phyloP scores from a whole-genome alignment of 2,888 invertebrate species.

The Zygogramma bicolorata region DNA sequence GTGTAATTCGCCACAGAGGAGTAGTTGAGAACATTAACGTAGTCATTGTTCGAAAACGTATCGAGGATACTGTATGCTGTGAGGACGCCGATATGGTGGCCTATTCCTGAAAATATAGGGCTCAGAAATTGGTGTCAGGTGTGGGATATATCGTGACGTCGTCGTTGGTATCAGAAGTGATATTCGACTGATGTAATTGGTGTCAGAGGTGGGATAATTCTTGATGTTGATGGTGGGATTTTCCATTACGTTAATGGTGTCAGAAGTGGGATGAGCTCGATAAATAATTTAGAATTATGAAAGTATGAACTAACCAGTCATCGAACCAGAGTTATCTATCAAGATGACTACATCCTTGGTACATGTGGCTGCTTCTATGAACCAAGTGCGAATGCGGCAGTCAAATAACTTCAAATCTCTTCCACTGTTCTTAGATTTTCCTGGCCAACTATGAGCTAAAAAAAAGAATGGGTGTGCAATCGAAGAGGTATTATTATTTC shows the following conservation, averaged over 20 bases:
- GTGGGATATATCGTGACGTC: background rate
- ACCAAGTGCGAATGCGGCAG: slow-evolving; percentile 94
- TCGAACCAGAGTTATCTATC: slow-evolving; percentile 95
- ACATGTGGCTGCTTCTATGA: slow-evolving; percentile 97
- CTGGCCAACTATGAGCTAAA: slow-evolving; percentile 60
- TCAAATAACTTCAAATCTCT: slow-evolving; percentile 78
- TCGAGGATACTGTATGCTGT: slow-evolving; percentile 91
- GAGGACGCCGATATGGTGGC: slow-evolving; percentile 81
- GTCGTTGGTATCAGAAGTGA: too few species aligned
- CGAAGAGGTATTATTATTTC: background rate
- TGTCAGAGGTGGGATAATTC: too few species aligned
- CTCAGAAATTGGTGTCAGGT: background rate
- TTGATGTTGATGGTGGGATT: too few species aligned
- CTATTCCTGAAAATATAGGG: slow-evolving; percentile 58
- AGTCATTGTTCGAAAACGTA: slow-evolving; percentile 98
- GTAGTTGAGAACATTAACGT: slow-evolving; percentile 90
- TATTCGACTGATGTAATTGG: too few species aligned
- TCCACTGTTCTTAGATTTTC: slow-evolving; percentile 53
- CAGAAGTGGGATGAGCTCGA: too few species aligned
- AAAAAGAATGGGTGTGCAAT: background rate
- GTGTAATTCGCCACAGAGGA: slow-evolving; percentile 79
- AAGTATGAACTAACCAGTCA: slow-evolving; percentile 80
- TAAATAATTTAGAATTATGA: too few species aligned
- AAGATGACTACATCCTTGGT: slow-evolving; percentile 97
- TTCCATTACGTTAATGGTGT: too few species aligned